Evolutionary conservation across 2,797 vertebrate species (phyloP).

Genomic region (Etheostoma perlongum): DNA sequence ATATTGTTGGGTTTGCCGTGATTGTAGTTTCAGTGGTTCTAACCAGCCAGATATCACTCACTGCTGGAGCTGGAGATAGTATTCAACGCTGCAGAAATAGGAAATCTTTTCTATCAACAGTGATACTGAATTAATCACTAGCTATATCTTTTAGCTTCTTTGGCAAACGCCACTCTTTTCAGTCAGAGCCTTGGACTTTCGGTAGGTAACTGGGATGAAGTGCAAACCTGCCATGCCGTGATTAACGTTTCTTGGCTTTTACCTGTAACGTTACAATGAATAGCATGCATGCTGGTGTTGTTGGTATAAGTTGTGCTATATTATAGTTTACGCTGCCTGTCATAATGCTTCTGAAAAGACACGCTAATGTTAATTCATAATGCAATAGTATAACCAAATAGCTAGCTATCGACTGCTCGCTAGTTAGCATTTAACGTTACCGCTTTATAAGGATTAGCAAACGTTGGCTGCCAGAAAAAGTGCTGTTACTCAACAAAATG

Average conservation of each 20-base stretch:
- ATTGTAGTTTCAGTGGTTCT: conserved; percentile 79
- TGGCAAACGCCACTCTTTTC: conserved; percentile 81
- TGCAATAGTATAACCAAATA: conserved; percentile 53
- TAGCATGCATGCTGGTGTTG: conserved; percentile 50
- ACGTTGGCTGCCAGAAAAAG: conserved; percentile 42
- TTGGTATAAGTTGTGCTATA: conserved; percentile 16
- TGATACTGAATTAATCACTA: conserved; percentile 56
- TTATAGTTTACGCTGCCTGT: conserved; percentile 11
- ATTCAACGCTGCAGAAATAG: conserved; percentile 77
- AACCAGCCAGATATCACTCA: conserved; percentile 75
- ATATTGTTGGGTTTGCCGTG: conserved; percentile 78
- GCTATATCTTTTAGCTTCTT: conserved; percentile 66
- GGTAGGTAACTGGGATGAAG: conserved; percentile 85
- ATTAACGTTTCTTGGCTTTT: conserved; percentile 47
- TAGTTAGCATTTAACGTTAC: conserved; percentile 53
- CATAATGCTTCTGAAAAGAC: conserved; percentile 10
- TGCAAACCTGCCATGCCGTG: conserved; percentile 63
- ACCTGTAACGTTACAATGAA: conserved; percentile 19
- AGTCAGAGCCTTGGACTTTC: conserved; percentile 86
- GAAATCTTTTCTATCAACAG: conserved; percentile 59
- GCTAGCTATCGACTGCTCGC: conserved; percentile 48
- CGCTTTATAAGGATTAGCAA: conserved; percentile 65
- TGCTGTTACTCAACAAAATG: conserved; percentile 47
- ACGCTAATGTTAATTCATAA: conserved; percentile 55
- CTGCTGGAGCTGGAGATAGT: conserved; percentile 76